Evolutionary conservation across 2,888 invertebrate genomes (phyloP).

Genomic region (Nesidiocoris tenuis): DNA sequence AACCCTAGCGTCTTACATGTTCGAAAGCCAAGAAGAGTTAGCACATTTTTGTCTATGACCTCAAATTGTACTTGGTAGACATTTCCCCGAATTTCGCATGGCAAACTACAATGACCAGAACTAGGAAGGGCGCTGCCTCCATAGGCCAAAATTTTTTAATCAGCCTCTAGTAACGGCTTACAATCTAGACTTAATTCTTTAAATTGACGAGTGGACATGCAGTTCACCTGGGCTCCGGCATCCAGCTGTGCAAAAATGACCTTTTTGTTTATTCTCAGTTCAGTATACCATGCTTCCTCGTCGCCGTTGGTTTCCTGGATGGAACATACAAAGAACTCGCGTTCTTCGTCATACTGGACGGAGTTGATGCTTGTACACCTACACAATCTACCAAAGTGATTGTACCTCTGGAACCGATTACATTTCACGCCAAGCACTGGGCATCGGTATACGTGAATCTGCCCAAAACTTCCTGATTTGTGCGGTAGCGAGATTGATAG

Average conservation of each 20-base stretch:
- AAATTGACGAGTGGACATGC: not conserved
- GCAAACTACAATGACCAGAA: not conserved
- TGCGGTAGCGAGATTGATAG: too few species aligned
- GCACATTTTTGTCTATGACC: not conserved
- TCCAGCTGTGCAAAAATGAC: conserved; percentile 2
- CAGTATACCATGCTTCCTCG: not conserved
- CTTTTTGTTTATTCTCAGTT: not conserved
- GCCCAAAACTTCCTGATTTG: too few species aligned
- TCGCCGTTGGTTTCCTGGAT: not conserved
- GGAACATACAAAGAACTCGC: not conserved
- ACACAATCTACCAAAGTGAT: conserved; percentile 5
- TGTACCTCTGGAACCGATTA: not conserved
- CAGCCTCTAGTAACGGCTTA: not conserved
- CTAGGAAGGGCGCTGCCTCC: not conserved
- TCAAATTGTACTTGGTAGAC: not conserved
- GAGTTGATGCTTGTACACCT: too few species aligned
- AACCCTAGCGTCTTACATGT: not conserved
- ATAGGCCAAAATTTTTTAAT: not conserved
- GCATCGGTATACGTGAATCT: not conserved
- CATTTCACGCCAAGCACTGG: not conserved
- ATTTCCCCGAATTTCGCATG: not conserved
- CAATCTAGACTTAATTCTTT: not conserved
- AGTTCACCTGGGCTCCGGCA: conserved; percentile 12
- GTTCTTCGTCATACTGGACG: not conserved
- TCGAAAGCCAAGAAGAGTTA: not conserved